Evolutionary conservation across 2,113 vertebrate genomes (phyloP).

Genomic region (Lanius collurio): DNA sequence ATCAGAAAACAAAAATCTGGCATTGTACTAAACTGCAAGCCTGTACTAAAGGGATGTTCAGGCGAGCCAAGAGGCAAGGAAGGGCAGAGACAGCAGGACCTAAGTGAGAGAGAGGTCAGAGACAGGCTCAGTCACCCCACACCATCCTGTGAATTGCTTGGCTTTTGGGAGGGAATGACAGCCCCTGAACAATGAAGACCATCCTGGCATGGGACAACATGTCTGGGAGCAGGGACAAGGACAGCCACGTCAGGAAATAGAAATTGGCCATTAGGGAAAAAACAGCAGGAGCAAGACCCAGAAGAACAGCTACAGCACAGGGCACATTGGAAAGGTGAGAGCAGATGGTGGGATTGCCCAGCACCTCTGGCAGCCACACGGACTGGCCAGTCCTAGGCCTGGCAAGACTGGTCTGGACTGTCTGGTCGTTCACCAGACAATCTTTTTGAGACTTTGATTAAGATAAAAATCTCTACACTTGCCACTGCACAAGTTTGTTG

Average conservation of each 20-base stretch:
- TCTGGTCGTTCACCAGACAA: not conserved
- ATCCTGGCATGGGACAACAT: not conserved
- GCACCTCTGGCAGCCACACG: not conserved
- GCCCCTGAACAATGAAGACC: not conserved
- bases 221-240: not conserved
- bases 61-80: not conserved
- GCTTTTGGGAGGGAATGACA: not conserved
- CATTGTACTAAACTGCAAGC: not conserved
- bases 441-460: not conserved
- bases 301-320: not conserved
- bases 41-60: not conserved
- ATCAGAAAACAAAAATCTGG: not conserved
- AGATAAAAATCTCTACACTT: not conserved
- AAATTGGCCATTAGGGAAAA: not conserved
- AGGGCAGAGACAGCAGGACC: not conserved
- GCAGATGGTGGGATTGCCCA: not conserved
- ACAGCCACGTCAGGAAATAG: not conserved
- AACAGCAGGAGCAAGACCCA: fast-evolving
- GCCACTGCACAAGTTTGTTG: not conserved
- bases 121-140: not conserved
- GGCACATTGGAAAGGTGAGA: not conserved
- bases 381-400: not conserved
- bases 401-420: not conserved
- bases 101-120: not conserved
- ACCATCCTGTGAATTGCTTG: not conserved